Base-by-base conservation (phyloP, 2,888 invertebrate species). In the Noctuana brunneofusca region DNA sequence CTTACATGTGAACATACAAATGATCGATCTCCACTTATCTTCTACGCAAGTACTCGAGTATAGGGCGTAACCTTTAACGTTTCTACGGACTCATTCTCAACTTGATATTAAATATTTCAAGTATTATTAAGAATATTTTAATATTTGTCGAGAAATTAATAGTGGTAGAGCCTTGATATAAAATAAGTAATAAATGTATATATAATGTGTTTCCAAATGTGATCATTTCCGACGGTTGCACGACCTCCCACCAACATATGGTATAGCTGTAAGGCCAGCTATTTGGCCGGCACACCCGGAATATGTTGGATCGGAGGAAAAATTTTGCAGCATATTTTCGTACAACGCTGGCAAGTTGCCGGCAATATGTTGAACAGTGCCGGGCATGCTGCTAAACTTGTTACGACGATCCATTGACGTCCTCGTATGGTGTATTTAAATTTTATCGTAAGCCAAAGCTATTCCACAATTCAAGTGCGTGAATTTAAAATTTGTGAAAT, bases 311-410 rank as follows among this genome's bases (percentile, higher is more conserved):
- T 16, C 18, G 27, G 9, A 43, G 14, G 24, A 35, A 57, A 46
- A 30, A 49, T 50, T 38, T 50, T 43, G 16, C 43, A 41, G 52
- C 58, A 41, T 27, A 58, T 52, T 52, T 52, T 38, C 50, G 3
- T 18, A 32, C n/a, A 38, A 18, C 12, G 20, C 38, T 58, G 58
- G 58, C 58, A 58, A 50, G 11, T 18, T 58, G 58, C 58, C 58
- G 24, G 52, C 27, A 43, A n/a, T 43, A 48, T 58, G 58, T 58
- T 58, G 27, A 52, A n/a, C 50, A 30, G 12, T 27, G 41, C 5
- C 41, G 18, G 18, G 24, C 24, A n/a, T 20, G 48, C n/a, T 12
- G 48, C 24, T 6, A 20, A 48, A 48, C 18, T 12, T n/a, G 48
- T 48, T 14, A 48, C 20, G 8, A 20, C 20, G 24, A 24, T 22